A percentile compares a stretch with the other conserved stretches of the same genome.
phyloP scores from a whole-genome alignment of 2,797 vertebrate species.

The Ctenopoma multispine region DNA sequence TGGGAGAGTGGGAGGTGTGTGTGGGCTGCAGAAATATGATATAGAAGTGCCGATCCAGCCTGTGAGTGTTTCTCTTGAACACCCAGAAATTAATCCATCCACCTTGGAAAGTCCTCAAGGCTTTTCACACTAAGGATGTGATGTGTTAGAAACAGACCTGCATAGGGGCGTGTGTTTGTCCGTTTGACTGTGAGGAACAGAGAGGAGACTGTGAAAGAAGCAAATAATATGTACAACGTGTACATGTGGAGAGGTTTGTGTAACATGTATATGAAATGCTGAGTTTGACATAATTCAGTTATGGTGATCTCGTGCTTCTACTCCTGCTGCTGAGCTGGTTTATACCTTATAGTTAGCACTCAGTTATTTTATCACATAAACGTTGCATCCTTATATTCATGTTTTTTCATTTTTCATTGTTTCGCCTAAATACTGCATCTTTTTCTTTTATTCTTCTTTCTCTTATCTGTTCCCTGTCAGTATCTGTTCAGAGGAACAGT shows the following conservation, averaged over 20 bases:
- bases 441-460: background rate
- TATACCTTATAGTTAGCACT: too few relatives aligned
- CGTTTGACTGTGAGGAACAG: conserved; percentile 12
- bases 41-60: conserved; percentile 67
- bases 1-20: conserved; percentile 77
- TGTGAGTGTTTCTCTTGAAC: conserved; percentile 61
- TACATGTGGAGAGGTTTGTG: conserved; percentile 15
- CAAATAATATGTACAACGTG: background rate
- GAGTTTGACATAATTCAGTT: conserved; percentile 29
- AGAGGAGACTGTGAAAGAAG: conserved; percentile 24
- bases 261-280: too few relatives aligned
- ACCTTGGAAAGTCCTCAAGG: conserved; percentile 70
- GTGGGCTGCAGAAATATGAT: conserved; percentile 79
- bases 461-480: conserved; percentile 15
- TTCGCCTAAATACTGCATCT: too few relatives aligned
- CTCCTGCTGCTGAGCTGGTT: conserved; percentile 10
- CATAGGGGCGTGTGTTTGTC: conserved; percentile 43
- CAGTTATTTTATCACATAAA: conserved; percentile 5
- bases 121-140: conserved; percentile 57
- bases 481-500: conserved; percentile 41
- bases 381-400: background rate
- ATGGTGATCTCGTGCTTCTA: conserved; percentile 30
- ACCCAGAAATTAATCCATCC: conserved; percentile 71
- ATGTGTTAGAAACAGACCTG: conserved; percentile 44
- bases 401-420: too few relatives aligned